phyloP scores from a whole-genome alignment of 2,797 vertebrate genomes.

The Acomys russatus region DNA sequence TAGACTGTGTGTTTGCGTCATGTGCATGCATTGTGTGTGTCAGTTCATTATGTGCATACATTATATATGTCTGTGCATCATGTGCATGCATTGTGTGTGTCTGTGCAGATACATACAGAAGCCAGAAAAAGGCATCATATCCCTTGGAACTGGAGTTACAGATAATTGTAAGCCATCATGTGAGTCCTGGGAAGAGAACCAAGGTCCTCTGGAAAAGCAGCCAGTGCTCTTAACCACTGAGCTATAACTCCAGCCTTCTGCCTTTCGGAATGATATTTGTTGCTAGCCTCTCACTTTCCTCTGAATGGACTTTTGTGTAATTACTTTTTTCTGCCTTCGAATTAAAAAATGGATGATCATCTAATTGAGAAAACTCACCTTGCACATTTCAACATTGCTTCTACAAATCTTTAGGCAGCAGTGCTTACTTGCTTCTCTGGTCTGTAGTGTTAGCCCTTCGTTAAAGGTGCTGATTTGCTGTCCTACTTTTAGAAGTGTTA shows the following conservation, averaged over 20 bases:
- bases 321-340: neutral
- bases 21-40: neutral
- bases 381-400: neutral
- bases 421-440: neutral
- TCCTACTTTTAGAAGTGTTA: neutral
- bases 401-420: neutral
- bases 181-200: neutral
- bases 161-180: neutral
- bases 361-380: neutral
- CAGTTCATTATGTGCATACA: neutral
- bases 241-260: neutral
- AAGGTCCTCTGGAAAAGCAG: neutral
- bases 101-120: neutral
- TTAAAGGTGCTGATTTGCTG: neutral
- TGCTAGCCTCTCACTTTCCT: conserved; percentile 53
- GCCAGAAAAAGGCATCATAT: neutral
- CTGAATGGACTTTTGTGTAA: neutral
- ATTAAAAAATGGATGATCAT: neutral
- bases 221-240: neutral
- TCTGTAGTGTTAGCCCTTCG: neutral
- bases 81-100: neutral
- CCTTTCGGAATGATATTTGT: conserved; percentile 51
- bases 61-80: neutral
- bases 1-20: neutral
- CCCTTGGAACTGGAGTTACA: neutral